These are phyloP conservation scores for Brachyhypopomus occidentalis DNA, from an alignment of 2,113 vertebrate genomes.

Conservation along the genomic window DNA sequence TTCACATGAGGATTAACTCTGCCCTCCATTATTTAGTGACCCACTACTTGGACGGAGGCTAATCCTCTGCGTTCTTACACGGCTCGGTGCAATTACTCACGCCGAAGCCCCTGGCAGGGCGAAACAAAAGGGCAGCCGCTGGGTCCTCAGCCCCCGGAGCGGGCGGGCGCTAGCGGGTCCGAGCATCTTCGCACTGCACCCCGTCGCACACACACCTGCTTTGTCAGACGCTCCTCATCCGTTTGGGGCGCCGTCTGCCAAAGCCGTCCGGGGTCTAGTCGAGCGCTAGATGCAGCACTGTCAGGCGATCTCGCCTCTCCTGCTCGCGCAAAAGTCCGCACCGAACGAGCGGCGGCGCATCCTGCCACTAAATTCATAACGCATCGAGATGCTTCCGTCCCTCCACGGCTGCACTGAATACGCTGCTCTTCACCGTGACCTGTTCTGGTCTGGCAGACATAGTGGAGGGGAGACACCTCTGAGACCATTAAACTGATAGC, in stretches of 20 bases:
- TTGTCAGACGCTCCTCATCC: conserved; percentile 43
- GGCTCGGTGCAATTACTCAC: conserved; percentile 46
- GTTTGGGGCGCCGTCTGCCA: conserved; percentile 24
- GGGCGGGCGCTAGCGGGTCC: conserved; percentile 14
- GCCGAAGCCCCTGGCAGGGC: background rate
- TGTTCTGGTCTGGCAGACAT: conserved; percentile 16
- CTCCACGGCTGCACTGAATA: conserved; percentile 30
- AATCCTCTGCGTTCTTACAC: conserved; percentile 48
- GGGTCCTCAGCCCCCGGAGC: background rate
- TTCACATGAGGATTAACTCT: conserved; percentile 47
- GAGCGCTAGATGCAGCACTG: conserved; percentile 13
- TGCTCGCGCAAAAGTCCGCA: background rate
- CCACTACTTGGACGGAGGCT: conserved; percentile 31
- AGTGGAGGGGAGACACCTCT: conserved; percentile 39
- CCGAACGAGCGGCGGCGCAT: background rate
- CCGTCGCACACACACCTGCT: conserved; percentile 33
- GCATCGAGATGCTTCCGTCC: conserved; percentile 29
- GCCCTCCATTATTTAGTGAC: conserved; percentile 51
- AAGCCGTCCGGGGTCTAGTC: conserved; percentile 45
- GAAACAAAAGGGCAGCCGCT: background rate
- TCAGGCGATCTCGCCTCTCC: conserved; percentile 5
- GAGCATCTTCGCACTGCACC: conserved; percentile 44
- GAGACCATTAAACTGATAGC: conserved; percentile 43
- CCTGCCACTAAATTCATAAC: conserved; percentile 44
- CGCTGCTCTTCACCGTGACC: conserved; percentile 36